These are phyloP conservation scores for Parascotia fuliginaria DNA, from an alignment of 2,888 invertebrate genomes.

Conservation along the genomic window DNA sequence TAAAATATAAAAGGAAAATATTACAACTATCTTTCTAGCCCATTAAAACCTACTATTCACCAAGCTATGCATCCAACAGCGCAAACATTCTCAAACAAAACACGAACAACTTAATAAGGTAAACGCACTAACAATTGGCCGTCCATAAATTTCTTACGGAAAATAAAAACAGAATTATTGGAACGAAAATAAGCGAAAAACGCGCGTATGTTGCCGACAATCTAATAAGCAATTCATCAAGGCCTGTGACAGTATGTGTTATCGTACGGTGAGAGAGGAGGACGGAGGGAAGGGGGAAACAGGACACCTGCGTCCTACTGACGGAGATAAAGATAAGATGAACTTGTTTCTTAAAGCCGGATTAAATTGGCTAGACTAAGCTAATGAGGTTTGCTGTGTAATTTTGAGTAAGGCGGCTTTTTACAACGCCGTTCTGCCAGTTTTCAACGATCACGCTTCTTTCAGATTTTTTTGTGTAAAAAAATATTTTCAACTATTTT, in stretches of 20 bases:
- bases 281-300: constrained; percentile 34
- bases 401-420: constrained; percentile 57
- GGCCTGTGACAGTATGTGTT: constrained; percentile 77
- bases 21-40: too few relatives aligned
- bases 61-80: not conserved
- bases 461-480: too few relatives aligned
- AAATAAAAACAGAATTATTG: constrained; percentile 61
- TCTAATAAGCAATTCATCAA: constrained; percentile 83
- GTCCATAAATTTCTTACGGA: constrained; percentile 48
- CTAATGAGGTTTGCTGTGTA: constrained; percentile 63
- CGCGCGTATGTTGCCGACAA: constrained; percentile 63
- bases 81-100: constrained; percentile 27
- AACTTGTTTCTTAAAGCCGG: constrained; percentile 67
- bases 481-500: too few relatives aligned
- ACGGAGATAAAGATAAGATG: constrained; percentile 70
- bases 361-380: constrained; percentile 65
- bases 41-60: not conserved
- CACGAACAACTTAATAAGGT: constrained; percentile 55
- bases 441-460: too few relatives aligned
- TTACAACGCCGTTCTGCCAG: too few relatives aligned
- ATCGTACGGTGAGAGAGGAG: constrained; percentile 52
- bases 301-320: constrained; percentile 71
- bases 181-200: constrained; percentile 66
- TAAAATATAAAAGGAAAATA: too few relatives aligned
- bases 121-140: constrained; percentile 51